Evolutionary conservation across 2,888 invertebrate genomes (phyloP), one percentile per base, ranked within the genome.

Genomic region (Mythimna loreyi): DNA sequence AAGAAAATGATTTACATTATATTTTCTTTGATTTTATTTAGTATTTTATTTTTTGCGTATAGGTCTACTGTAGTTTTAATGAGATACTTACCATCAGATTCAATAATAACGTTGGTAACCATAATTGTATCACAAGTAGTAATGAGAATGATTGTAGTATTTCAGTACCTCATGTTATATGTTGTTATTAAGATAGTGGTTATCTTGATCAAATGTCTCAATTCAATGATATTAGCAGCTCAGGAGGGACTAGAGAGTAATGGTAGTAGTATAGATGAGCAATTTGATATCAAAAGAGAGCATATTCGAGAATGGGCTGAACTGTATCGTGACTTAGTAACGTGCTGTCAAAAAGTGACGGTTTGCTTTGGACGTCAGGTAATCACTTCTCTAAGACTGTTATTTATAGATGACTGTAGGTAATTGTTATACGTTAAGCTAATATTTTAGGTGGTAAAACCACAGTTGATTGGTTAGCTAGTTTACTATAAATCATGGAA

Each of bases 241-340:
- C 36, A 47, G 7, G 19, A 43, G n/a, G 30, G 30, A 13, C 5
- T 59, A n/a, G n/a, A 1, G 13, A 52, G 25, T 3, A 11, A 8
- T 45, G 11, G 45, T 36, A 13, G n/a, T 36, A 25, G 30, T 40
- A 40, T 19, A 1, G n/a, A 36, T 23, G 45, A 68, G 1, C 45
- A 47, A 19, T 16, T 16, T 60, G 16, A 13, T 21, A 43, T 70
- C 23, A 70, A 70, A 30, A n/a, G 40, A 2, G 47, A 55, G 25
- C 53, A 55, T 3, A 70, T 70, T 25, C 47, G 49, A 30, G 19
- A 13, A 40, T 70, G 70, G 70, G 19, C 69, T 30, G 40, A 60
- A 6, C 23, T 55, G 21, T 70, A 70, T 25, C n/a, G 25, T 1
- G 40, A 70, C 49, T 43, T 69, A 40, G 19, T n/a, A 0, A 69